Evolutionary conservation across 2,888 invertebrate genomes (phyloP).

Genomic region (Hydrotaea diabolus): DNA sequence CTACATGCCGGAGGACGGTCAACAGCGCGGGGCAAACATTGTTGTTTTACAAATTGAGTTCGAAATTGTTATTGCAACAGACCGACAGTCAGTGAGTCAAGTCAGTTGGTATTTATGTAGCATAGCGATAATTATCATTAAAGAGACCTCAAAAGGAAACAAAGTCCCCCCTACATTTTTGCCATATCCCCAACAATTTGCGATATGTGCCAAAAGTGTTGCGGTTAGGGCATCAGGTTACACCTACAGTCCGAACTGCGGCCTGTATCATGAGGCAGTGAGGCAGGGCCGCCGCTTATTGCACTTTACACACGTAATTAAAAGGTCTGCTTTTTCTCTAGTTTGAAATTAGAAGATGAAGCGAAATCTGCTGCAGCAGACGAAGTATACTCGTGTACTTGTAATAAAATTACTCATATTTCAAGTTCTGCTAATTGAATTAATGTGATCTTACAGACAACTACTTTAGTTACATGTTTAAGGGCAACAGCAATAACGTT

Average conservation of each 20-base stretch:
- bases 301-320: slow-evolving; percentile 34
- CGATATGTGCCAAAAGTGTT: slow-evolving; percentile 36
- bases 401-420: slow-evolving; percentile 46
- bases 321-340: slow-evolving; percentile 15
- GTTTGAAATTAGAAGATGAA: not conserved
- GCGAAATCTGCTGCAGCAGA: not conserved
- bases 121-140: slow-evolving; percentile 60
- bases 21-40: slow-evolving; percentile 21
- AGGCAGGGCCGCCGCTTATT: slow-evolving; percentile 44
- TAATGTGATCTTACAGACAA: slow-evolving; percentile 23
- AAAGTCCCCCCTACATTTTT: not conserved
- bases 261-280: not conserved
- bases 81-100: slow-evolving; percentile 19
- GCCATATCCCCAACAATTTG: not conserved
- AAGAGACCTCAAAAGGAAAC: slow-evolving; percentile 24
- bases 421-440: slow-evolving; percentile 62
- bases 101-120: slow-evolving; percentile 26
- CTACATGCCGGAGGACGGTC: not conserved
- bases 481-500: slow-evolving; percentile 7
- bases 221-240: slow-evolving; percentile 63
- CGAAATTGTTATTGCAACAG: slow-evolving; percentile 62
- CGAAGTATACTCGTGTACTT: not conserved
- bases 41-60: slow-evolving; percentile 54
- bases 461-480: slow-evolving; percentile 27
- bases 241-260: slow-evolving; percentile 5